A percentile compares a stretch with the other conserved stretches of the same genome.
Conservation (phyloP, 2,888 invertebrate species). For the Phorcus lineatus region DNA sequence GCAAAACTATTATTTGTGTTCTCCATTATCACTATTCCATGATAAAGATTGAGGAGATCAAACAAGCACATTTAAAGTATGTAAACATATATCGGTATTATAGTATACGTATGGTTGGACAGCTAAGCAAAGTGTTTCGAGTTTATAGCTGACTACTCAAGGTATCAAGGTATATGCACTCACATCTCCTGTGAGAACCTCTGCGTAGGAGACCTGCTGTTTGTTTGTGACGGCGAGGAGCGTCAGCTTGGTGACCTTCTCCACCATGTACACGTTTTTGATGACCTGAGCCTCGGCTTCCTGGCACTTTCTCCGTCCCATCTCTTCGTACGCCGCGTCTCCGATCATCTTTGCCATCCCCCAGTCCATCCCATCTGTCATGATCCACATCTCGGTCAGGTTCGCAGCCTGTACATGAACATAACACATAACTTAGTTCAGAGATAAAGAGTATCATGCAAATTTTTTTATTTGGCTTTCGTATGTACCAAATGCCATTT, state of each 20-base stretch:
- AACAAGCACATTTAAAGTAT: neutral
- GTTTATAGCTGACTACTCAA: no score
- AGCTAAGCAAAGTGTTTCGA: no score
- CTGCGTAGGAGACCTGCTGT: constrained; percentile 50
- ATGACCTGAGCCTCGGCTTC: constrained; percentile 30
- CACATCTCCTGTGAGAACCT: constrained; percentile 54
- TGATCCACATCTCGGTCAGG: constrained; percentile 73
- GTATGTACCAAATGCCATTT: no score
- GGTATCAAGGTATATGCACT: no score
- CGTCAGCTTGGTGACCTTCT: constrained; percentile 55
- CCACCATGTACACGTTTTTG: constrained; percentile 34
- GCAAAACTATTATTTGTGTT: no score
- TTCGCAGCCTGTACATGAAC: constrained; percentile 67
- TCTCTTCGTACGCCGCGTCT: constrained; percentile 71
- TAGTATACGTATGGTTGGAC: no score
- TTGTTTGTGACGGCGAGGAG: constrained; percentile 68
- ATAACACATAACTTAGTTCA: neutral
- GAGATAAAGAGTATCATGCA: neutral
- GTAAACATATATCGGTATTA: no score
- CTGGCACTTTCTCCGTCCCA: constrained; percentile 54
- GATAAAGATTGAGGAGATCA: neutral
- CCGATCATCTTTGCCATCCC: constrained; percentile 72
- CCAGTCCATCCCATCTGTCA: constrained; percentile 71
- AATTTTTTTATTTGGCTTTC: no score
- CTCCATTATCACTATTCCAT: neutral